Evolutionary conservation across 2,113 vertebrate genomes (phyloP).

Genomic region (Piaya cayana): DNA sequence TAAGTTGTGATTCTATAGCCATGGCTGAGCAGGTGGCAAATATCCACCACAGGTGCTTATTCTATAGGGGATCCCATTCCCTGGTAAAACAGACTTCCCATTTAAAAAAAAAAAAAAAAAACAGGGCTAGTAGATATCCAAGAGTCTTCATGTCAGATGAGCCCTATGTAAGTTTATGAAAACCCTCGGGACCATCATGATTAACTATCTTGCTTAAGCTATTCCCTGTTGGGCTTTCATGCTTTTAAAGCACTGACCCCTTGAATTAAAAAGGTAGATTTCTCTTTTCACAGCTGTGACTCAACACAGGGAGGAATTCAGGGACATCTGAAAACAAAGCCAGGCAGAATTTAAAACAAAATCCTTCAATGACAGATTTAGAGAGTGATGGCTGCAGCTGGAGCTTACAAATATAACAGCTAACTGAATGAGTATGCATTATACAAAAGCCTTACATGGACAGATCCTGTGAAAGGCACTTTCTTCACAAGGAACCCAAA

Average conservation of each 20-base stretch:
- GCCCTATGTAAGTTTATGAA: neutral
- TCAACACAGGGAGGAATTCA: constrained; percentile 55
- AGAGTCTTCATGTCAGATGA: neutral
- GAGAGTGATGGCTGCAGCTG: constrained; percentile 60
- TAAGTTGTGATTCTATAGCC: neutral
- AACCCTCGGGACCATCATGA: constrained; percentile 4
- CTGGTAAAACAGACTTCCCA: neutral
- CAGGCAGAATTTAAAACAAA: constrained; percentile 66
- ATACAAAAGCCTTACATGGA: neutral
- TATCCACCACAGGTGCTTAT: constrained; percentile 37
- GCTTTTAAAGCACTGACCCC: constrained; percentile 55
- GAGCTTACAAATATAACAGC: constrained; percentile 41
- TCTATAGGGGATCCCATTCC: neutral
- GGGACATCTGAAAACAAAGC: constrained; percentile 52
- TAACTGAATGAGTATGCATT: neutral
- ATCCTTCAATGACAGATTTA: constrained; percentile 59
- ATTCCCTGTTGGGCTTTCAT: neutral
- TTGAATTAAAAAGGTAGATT: constrained; percentile 54
- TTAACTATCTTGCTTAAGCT: constrained; percentile 33
- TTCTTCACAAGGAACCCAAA: neutral
- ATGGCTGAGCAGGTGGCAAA: constrained; percentile 10
- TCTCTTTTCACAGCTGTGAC: constrained; percentile 64
- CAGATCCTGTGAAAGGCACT: neutral
- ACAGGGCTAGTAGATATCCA: neutral
- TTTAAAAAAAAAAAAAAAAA: constrained; percentile 20